These are phyloP conservation scores for Chrysolina haemoptera DNA, from an alignment of 2,888 invertebrate genomes.

Conservation along the genomic window DNA sequence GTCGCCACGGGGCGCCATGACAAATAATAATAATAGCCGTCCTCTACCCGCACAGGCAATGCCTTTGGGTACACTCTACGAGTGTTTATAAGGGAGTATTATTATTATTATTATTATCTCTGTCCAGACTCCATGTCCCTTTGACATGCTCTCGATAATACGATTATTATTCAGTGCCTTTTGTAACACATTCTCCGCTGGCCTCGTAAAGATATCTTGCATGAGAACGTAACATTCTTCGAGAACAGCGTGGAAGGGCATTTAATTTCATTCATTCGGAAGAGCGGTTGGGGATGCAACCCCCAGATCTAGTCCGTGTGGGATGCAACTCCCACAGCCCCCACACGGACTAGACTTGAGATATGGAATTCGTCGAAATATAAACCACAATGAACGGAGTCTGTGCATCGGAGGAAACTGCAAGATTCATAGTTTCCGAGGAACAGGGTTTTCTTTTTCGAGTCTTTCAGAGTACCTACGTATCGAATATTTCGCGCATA, in stretches of 20 bases:
- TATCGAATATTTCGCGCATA: not conserved
- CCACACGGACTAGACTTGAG: slow-evolving; percentile 1
- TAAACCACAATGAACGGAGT: slow-evolving; percentile 7
- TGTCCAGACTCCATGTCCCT: not conserved
- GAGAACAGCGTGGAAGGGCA: not conserved
- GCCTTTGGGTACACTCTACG: too few species aligned
- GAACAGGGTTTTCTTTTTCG: not conserved
- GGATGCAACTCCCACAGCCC: not conserved
- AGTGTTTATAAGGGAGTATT: too few species aligned
- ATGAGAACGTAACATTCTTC: not conserved
- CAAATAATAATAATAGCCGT: too few species aligned
- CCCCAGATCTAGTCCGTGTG: too few species aligned
- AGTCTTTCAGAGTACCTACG: not conserved
- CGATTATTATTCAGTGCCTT: not conserved
- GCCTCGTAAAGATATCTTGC: not conserved
- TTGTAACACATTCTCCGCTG: not conserved
- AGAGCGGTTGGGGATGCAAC: not conserved
- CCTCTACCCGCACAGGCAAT: too few species aligned
- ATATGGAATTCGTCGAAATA: slow-evolving; percentile 4
- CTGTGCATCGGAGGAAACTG: not conserved
- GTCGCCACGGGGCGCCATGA: too few species aligned
- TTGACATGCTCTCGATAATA: slow-evolving; percentile 2
- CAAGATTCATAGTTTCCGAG: not conserved
- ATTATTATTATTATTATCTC: not conserved
- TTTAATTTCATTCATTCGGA: not conserved